Evolutionary conservation across 2,888 invertebrate species (phyloP).

Genomic region (Cryptus viduatorius): DNA sequence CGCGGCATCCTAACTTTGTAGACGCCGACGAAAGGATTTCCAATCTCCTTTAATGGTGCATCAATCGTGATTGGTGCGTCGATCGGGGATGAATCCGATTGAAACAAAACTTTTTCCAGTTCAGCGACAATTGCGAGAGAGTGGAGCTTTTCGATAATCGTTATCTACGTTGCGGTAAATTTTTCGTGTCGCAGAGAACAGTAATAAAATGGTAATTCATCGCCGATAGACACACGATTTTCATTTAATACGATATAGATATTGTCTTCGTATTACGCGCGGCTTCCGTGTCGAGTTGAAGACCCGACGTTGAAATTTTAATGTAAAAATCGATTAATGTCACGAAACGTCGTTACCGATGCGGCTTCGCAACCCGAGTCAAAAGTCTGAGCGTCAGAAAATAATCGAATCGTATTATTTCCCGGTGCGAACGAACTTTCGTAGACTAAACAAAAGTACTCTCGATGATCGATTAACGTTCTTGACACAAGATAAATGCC

Average conservation of each 20-base stretch:
- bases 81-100: conserved; percentile 43
- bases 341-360: conserved; percentile 20
- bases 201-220: not conserved
- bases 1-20: conserved; percentile 65
- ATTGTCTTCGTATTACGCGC: conserved; percentile 19
- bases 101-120: not conserved
- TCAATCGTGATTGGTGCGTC: conserved; percentile 63
- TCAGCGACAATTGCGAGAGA: conserved; percentile 26
- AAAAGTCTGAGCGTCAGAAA: conserved; percentile 9
- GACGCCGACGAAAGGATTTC: conserved; percentile 74
- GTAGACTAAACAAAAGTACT: not conserved
- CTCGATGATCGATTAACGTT: no score
- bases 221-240: not conserved
- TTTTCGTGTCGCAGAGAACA: conserved; percentile 14
- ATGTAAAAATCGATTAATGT: not conserved
- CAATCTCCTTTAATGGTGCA: conserved; percentile 77
- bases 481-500: no score
- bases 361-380: conserved; percentile 45
- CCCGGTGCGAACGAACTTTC: not conserved
- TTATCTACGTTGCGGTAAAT: conserved; percentile 21
- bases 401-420: conserved; percentile 26
- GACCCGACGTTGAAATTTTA: conserved; percentile 33
- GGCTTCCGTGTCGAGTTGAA: conserved; percentile 10
- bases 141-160: not conserved
- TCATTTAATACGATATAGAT: conserved; percentile 19